phyloP scores from a whole-genome alignment of 1,140 invertebrate species.

The Diachasma alloeum region DNA sequence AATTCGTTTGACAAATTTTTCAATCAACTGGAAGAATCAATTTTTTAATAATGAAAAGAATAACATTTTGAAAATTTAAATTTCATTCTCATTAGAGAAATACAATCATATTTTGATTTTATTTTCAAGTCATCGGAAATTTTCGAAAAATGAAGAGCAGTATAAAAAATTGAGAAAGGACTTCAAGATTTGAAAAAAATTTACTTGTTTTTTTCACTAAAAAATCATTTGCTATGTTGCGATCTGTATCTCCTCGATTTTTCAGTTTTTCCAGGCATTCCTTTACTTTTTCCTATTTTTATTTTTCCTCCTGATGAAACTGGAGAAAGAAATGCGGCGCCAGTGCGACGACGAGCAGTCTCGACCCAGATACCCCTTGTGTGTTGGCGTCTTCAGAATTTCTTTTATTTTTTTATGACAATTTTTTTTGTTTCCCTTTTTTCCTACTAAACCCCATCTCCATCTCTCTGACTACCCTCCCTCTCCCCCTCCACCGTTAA shows the following conservation, averaged over 20 bases:
- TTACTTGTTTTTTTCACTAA: no score
- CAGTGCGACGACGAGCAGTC: conserved; percentile 57
- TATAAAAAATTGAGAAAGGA: no score
- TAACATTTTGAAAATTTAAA: no score
- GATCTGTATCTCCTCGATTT: conserved; percentile 22
- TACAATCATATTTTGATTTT: no score
- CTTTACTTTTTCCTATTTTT: conserved; percentile 15
- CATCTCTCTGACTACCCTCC: conserved; percentile 30
- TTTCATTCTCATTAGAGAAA: no score
- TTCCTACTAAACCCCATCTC: conserved; percentile 51
- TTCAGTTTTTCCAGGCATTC: conserved; percentile 28
- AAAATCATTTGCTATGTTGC: neutral
- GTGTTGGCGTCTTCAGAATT: conserved; percentile 37
- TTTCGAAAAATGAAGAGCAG: no score
- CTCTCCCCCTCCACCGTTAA: conserved; percentile 36
- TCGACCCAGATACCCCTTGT: conserved; percentile 59
- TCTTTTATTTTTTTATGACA: conserved; percentile 42
- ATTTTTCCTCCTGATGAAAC: conserved; percentile 43
- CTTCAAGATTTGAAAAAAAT: no score
- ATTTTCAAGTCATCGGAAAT: no score
- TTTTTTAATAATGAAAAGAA: no score
- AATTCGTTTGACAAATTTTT: no score
- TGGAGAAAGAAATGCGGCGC: conserved; percentile 58
- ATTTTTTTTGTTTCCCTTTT: conserved; percentile 55
- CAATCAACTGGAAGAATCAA: no score